Conservation (phyloP, 2,888 invertebrate genomes). For the Amiota communis region DNA sequence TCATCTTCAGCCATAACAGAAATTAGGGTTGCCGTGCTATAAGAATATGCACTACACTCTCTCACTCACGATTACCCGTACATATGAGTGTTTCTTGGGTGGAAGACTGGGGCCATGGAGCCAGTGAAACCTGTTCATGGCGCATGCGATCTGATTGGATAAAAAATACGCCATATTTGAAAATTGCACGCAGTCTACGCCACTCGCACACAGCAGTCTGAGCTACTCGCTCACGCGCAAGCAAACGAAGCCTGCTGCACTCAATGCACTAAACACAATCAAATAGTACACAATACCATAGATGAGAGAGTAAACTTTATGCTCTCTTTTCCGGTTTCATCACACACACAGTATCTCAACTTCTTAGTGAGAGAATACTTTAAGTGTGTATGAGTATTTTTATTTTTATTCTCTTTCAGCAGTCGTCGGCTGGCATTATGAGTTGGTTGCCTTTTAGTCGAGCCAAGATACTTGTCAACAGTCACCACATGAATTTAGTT, state of each 20-base stretch:
- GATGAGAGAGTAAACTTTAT: conserved; percentile 23
- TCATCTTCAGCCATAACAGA: not conserved
- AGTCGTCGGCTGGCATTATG: not conserved
- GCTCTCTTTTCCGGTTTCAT: conserved; percentile 52
- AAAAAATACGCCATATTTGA: conserved; percentile 73
- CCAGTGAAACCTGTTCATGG: conserved; percentile 58
- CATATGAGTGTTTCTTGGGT: not conserved
- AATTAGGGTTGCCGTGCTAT: conserved; percentile 20
- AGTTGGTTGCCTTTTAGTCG: conserved; percentile 45
- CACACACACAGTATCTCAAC: not conserved
- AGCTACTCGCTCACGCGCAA: conserved; percentile 45
- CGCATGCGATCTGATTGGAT: conserved; percentile 73
- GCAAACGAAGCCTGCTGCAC: conserved; percentile 7
- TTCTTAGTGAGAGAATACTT: not conserved
- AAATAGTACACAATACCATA: not conserved
- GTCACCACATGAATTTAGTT: conserved; percentile 60
- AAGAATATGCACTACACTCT: not conserved
- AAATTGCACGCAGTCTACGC: conserved; percentile 61
- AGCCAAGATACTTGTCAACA: conserved; percentile 46
- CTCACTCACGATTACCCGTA: not conserved
- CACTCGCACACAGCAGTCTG: conserved; percentile 49
- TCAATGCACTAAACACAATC: not conserved
- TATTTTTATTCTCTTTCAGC: conserved; percentile 21
- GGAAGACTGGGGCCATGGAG: no score
- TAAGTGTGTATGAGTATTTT: conserved; percentile 11